Base-by-base conservation (phyloP, 2,888 invertebrate genomes). In the Peribatodes rhomboidaria region DNA sequence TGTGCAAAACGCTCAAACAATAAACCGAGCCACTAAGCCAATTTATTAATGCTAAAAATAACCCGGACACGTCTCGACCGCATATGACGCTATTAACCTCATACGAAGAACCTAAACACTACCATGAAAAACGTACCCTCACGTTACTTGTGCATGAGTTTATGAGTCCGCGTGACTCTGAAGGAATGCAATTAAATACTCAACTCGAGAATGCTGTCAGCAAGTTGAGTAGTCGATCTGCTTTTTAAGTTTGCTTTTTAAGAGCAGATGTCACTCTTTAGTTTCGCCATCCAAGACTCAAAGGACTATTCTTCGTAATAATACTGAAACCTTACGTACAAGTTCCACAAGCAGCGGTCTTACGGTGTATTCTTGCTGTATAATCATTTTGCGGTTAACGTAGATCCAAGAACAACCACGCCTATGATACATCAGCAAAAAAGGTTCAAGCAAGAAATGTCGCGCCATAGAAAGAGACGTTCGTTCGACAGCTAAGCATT, bases 11-110 rank as follows among this genome's bases (percentile, higher is more conserved):
- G 86, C 83, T 78, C 87, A 81, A 85, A 89, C 89, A 90, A 89
- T 90, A 90, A 89, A 87, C 82, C 82, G 86, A 88, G 88, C 85
- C 83, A 88, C 90, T 90, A 92, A 93, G 88, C 90, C 92, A 92
- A 93, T 93, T 93, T 93, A 92, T 87, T 88, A 91, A 87, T 84
- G 88, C 92, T 93, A 93, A 92, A 93, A 93, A 93, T 93, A 93
- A 88, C 88, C 79, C 84, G 80, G 80, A 85, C 84, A 89, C 85
- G 84, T 90, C 92, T 89, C 90, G 81, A 83, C 79, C 85, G 84
- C 85, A 88, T 88, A 85, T 82, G 84, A 84, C 85, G 87, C 83
- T 90, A 89, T 90, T 91, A 91, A 88, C 89, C 89, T 86, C 90
- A 86, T 86, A 87, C 81, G 85, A 82, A 81, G 83, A 87, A 84